These are phyloP conservation scores for Erebia epiphron DNA, from an alignment of 2,888 invertebrate species.

Conservation along the genomic window DNA sequence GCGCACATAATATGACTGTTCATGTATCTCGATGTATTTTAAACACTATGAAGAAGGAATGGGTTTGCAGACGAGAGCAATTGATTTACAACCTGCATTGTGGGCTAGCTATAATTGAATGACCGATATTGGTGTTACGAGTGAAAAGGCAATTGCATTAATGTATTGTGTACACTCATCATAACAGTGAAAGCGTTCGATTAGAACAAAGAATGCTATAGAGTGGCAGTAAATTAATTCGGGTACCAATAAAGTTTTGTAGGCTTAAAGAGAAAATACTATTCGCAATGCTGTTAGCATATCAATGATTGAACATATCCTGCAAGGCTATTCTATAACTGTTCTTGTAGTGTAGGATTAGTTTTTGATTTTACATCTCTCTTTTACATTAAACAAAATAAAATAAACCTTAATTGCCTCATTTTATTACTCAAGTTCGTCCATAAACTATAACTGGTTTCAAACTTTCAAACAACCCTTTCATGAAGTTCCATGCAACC, in stretches of 20 bases:
- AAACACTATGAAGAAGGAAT: slow-evolving; percentile 39
- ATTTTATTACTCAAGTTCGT: too few species aligned
- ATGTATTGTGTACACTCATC: slow-evolving; percentile 27
- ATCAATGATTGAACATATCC: background rate
- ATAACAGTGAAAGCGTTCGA: slow-evolving; percentile 27
- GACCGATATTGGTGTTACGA: slow-evolving; percentile 41
- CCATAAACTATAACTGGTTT: too few species aligned
- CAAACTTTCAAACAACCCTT: too few species aligned
- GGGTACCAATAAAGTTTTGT: slow-evolving; percentile 2
- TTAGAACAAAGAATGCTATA: slow-evolving; percentile 10
- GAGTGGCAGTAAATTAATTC: slow-evolving; percentile 5
- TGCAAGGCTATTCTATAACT: background rate
- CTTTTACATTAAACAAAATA: too few species aligned
- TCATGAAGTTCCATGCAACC: too few species aligned
- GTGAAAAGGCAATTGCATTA: slow-evolving; percentile 43
- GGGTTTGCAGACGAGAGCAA: slow-evolving; percentile 40
- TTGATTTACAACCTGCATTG: slow-evolving; percentile 41
- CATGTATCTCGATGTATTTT: slow-evolving; percentile 26
- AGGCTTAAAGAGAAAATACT: background rate
- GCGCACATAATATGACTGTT: slow-evolving; percentile 23
- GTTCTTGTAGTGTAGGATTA: too few species aligned
- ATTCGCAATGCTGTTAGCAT: background rate
- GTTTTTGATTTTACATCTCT: too few species aligned
- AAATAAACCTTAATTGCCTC: too few species aligned
- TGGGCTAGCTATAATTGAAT: slow-evolving; percentile 40